These are phyloP conservation scores for Microplitis manilae DNA, from an alignment of 2,888 invertebrate species.

Conservation along the genomic window DNA sequence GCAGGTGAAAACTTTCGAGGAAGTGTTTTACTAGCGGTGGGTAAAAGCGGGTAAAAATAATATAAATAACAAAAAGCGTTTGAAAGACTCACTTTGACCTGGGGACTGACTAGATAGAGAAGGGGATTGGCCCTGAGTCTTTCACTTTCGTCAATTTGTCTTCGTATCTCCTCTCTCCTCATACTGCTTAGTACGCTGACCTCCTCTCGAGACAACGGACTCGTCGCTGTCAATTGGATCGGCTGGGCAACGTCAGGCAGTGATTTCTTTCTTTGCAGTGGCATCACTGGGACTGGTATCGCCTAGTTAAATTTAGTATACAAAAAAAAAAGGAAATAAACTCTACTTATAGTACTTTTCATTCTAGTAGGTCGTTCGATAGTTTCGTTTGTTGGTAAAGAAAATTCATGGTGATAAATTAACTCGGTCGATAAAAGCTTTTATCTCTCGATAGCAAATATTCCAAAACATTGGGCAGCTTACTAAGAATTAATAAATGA, in stretches of 20 bases:
- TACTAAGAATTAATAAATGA: too few species aligned
- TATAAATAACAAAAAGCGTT: slow-evolving; percentile 30
- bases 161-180: slow-evolving; percentile 93
- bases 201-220: slow-evolving; percentile 94
- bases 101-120: slow-evolving; percentile 96
- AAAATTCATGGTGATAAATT: too few species aligned
- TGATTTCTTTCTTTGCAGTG: slow-evolving; percentile 94
- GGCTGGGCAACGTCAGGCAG: slow-evolving; percentile 90
- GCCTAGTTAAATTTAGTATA: slow-evolving; percentile 75
- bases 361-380: background rate
- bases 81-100: slow-evolving; percentile 86
- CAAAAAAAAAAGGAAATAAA: slow-evolving; percentile 48
- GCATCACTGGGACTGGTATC: slow-evolving; percentile 81
- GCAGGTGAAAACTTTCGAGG: background rate
- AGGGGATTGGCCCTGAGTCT: slow-evolving; percentile 94
- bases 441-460: too few species aligned
- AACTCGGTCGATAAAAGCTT: too few species aligned
- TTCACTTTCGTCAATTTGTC: slow-evolving; percentile 92
- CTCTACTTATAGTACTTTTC: background rate
- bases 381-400: background rate
- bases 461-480: too few species aligned
- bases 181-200: slow-evolving; percentile 94
- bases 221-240: slow-evolving; percentile 84
- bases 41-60: slow-evolving; percentile 41
- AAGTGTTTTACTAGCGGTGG: background rate